Evolutionary conservation across 1,140 invertebrate genomes (phyloP), one percentile per base, ranked within the genome.

Genomic region (Aphelinus atriplicis): DNA sequence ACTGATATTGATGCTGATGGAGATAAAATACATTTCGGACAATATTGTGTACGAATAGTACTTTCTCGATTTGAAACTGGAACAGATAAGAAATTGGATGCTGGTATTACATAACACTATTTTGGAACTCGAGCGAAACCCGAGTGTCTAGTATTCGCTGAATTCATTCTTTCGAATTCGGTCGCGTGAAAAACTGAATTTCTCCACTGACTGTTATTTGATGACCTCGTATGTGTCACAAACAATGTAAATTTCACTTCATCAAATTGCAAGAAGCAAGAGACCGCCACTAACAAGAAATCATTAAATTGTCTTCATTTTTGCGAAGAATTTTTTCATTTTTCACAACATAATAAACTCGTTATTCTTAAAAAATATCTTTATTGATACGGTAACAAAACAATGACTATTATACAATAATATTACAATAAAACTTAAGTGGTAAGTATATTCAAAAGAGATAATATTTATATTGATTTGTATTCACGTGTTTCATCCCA

Each of bases 301-400:
- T n/a, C n/a, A n/a, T n/a, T n/a, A n/a, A n/a, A n/a, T n/a, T n/a
- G n/a, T n/a, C n/a, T n/a, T n/a, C n/a, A n/a, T n/a, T n/a, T n/a
- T n/a, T n/a, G n/a, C n/a, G n/a, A n/a, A n/a, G n/a, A n/a, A n/a
- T n/a, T n/a, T n/a, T n/a, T n/a, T n/a, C n/a, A n/a, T n/a, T 45
- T 1, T 55, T 26, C 53, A 10, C 56, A 5, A 48, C 56, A 42
- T 48, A 64, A 10, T 62, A 55, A 3, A 62, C 50, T 45, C 3
- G 64, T 46, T 48, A 42, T 66, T 73, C 9, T 68, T 58, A 68
- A 64, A 68, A 74, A 63, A 74, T 74, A 62, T 7, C 48, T 67
- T 74, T 74, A 74, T 74, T 69, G 45, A 62, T 70, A 75, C 53
- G 62, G 67, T 75, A 70, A 75, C 73, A 75, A 70, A 70, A 75